Conservation (phyloP, 2,113 vertebrate species). For the Agelaius phoeniceus region DNA sequence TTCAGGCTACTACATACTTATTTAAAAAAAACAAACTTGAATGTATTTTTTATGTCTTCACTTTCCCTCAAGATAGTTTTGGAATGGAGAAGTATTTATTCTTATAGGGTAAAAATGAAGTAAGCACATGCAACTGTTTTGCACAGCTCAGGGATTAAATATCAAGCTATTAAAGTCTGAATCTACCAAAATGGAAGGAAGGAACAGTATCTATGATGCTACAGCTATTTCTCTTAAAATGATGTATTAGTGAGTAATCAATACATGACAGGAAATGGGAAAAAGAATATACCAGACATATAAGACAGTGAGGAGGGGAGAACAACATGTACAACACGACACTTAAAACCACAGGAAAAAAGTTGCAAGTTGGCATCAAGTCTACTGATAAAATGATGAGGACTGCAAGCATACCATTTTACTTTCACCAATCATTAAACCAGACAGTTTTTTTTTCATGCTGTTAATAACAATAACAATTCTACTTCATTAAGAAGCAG, state of each 20-base stretch:
- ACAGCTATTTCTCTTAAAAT: background rate
- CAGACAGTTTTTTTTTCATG: background rate
- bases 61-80: background rate
- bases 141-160: background rate
- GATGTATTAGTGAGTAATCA: background rate
- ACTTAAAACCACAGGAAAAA: background rate
- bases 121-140: background rate
- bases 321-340: background rate
- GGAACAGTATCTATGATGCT: background rate
- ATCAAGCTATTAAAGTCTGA: background rate
- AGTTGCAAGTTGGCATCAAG: background rate
- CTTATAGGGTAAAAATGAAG: background rate
- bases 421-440: constrained; percentile 60
- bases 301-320: background rate
- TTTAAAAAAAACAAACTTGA: background rate
- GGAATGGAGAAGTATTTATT: background rate
- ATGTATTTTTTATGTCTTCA: background rate
- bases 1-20: background rate
- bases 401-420: constrained; percentile 17
- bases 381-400: background rate
- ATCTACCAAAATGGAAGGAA: background rate
- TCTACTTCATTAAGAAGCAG: background rate
- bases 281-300: background rate
- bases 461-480: no score
- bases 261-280: background rate